Evolutionary conservation across 2,888 invertebrate species (phyloP), one percentile per base, ranked within the genome.

Genomic region (Andrena minutula): DNA sequence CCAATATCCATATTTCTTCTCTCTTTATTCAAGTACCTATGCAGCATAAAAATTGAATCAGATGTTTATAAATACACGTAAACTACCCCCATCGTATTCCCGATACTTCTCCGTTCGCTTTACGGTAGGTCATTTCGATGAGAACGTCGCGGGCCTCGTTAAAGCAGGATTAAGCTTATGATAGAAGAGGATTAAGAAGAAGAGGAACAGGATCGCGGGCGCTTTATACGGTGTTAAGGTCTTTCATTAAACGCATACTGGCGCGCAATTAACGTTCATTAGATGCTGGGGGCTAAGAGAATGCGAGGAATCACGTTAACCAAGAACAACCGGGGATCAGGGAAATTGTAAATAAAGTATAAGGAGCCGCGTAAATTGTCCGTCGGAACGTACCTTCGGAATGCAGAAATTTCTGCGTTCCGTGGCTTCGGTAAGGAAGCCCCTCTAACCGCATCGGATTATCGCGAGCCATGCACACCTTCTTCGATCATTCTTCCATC

Each of bases 281-380:
- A 82, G 75, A 75, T 64, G 68, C 75, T 41, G 30, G 63, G 32
- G 28, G 12, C 7, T 28, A 61, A 41, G 68, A 20, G 82, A 75
- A 82, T 82, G 82, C 68, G 35, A 8, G 80, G 80, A 84, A 86
- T 70, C 64, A 71, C 77, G 74, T 73, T 77, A 83, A 83, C 72
- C 82, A 82, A 82, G 82, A 81, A 80, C 82, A 74, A 78, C 47
- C 68, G 63, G 60, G 69, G 79, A 73, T 58, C 83, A 30, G 71
- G 71, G 66, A 83, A 83, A 83, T 71, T 83, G 78, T 75, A 83
- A 78, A 83, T 82, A 83, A 82, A 83, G 58, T 83, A 70, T 58
- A 83, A 78, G 51, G 51, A 71, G 61, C 70, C 70, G 60, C 63
- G 83, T 82, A 83, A 83, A 83, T 83, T 79, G 83, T 83, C 75